phyloP scores from a whole-genome alignment of 2,113 vertebrate species.

The Dipodomys spectabilis region DNA sequence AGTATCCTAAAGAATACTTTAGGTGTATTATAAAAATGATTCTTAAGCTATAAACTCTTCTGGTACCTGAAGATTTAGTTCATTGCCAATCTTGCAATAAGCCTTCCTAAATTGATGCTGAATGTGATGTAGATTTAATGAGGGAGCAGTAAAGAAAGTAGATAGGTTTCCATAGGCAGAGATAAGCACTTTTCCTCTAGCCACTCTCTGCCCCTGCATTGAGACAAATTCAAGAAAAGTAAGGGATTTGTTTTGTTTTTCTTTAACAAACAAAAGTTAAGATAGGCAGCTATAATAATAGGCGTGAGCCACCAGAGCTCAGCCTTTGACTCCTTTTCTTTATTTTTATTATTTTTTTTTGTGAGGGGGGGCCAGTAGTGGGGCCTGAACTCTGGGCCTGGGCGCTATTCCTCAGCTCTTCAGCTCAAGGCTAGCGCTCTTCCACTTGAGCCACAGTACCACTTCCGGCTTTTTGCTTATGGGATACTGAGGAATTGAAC shows the following conservation, averaged over 20 bases:
- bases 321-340: too few species aligned
- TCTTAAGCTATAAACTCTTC: not conserved
- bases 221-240: not conserved
- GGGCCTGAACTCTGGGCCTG: too few species aligned
- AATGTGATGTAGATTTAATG: not conserved
- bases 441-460: too few species aligned
- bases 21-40: not conserved
- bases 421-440: too few species aligned
- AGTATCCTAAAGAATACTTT: constrained; percentile 4
- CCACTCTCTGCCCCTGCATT: not conserved
- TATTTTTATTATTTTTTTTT: too few species aligned
- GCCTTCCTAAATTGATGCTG: not conserved
- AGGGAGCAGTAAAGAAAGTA: not conserved
- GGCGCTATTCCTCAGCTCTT: too few species aligned
- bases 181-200: not conserved
- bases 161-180: not conserved
- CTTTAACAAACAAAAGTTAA: not conserved
- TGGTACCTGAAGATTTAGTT: not conserved
- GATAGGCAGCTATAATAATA: too few species aligned
- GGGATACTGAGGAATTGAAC: too few species aligned
- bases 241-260: not conserved
- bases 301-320: too few species aligned
- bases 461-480: too few species aligned
- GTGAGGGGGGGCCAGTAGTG: too few species aligned
- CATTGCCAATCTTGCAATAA: not conserved